phyloP scores from a whole-genome alignment of 2,888 invertebrate genomes.

The Epirrita christyi region DNA sequence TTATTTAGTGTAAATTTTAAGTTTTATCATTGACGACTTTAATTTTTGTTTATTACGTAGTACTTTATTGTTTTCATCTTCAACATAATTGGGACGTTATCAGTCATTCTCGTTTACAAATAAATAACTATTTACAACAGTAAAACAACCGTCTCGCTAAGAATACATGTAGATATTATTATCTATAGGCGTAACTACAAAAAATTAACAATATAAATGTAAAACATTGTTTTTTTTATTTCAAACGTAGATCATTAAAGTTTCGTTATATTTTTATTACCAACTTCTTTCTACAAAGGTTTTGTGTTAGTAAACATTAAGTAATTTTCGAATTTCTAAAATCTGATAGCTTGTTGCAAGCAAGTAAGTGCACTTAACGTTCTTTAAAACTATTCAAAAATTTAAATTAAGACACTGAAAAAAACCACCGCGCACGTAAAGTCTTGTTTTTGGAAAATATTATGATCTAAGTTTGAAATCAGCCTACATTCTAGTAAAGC shows the following conservation, averaged over 20 bases:
- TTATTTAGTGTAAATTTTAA: conserved; percentile 1
- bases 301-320: background rate
- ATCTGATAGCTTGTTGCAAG: too few relatives aligned
- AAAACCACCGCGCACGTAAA: too few relatives aligned
- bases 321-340: too few relatives aligned
- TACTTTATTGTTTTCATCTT: conserved; percentile 13
- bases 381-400: conserved; percentile 11
- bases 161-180: conserved; percentile 43
- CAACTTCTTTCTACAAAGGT: too few relatives aligned
- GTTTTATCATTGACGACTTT: conserved; percentile 11
- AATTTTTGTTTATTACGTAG: conserved; percentile 7
- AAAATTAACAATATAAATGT: conserved; percentile 43
- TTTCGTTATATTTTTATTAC: background rate
- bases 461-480: conserved; percentile 39
- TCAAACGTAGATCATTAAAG: conserved; percentile 45
- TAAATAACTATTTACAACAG: conserved; percentile 69
- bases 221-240: conserved; percentile 18
- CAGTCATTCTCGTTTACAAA: conserved; percentile 62
- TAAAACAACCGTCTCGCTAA: conserved; percentile 59
- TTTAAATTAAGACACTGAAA: too few relatives aligned
- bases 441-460: background rate
- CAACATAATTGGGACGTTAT: conserved; percentile 49
- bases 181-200: conserved; percentile 51
- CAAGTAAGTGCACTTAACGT: too few relatives aligned
- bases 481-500: conserved; percentile 49